These are phyloP conservation scores for Drosophila sordidapex DNA, from an alignment of 2,888 invertebrate genomes.

Conservation along the genomic window DNA sequence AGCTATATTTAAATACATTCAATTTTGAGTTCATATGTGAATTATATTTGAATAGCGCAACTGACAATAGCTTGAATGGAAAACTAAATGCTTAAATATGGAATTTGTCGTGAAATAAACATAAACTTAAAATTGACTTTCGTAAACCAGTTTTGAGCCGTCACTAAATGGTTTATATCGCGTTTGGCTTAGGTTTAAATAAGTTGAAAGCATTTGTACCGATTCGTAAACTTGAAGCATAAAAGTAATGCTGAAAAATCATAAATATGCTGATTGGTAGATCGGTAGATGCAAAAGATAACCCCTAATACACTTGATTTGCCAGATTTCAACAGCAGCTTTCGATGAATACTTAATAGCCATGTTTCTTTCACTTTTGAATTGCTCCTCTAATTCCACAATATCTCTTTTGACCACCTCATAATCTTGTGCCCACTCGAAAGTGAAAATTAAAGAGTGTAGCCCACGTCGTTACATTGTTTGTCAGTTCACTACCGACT, in stretches of 20 bases:
- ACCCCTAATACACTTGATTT: neutral
- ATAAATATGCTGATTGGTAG: slow-evolving; percentile 1
- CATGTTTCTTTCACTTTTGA: neutral
- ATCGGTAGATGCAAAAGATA: neutral
- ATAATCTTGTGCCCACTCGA: slow-evolving; percentile 6
- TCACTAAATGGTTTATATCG: neutral
- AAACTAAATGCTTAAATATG: neutral
- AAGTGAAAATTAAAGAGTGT: slow-evolving; percentile 13
- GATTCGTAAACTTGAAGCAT: neutral
- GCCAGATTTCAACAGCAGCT: slow-evolving; percentile 4
- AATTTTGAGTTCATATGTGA: neutral
- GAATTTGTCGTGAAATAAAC: neutral
- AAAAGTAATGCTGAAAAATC: neutral
- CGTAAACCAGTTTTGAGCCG: slow-evolving; percentile 5
- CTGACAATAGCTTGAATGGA: neutral
- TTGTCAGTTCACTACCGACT: slow-evolving; percentile 23
- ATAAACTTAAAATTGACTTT: neutral
- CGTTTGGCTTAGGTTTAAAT: neutral
- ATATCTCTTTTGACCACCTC: slow-evolving; percentile 1
- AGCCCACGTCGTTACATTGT: slow-evolving; percentile 23
- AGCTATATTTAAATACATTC: neutral
- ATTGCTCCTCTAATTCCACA: neutral
- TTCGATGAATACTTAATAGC: neutral
- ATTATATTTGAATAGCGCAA: neutral
- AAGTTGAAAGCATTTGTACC: neutral